Evolutionary conservation across 2,113 vertebrate species (phyloP).

Genomic region (Brevimyrus niger): DNA sequence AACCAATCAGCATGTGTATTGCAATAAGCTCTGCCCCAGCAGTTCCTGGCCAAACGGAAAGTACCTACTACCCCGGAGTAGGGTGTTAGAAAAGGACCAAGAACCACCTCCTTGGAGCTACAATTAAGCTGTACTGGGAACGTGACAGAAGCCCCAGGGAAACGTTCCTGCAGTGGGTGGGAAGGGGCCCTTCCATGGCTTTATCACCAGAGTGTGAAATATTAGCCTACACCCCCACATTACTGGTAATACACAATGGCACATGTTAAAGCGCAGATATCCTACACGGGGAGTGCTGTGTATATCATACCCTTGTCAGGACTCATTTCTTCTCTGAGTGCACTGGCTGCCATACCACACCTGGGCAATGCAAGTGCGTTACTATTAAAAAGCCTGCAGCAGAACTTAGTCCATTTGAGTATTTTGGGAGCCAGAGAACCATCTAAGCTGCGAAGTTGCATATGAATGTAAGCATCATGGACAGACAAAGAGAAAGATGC

Average conservation of each 20-base stretch:
- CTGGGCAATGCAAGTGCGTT: background rate
- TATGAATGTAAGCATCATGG: background rate
- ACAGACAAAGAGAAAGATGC: background rate
- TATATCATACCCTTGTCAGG: background rate
- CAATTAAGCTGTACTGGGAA: background rate
- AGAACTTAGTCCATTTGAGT: background rate
- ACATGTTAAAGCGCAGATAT: background rate
- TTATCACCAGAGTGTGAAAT: background rate
- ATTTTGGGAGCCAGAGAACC: background rate
- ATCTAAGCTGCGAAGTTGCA: background rate
- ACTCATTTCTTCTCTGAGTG: background rate
- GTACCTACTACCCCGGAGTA: background rate
- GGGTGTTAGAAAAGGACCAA: background rate
- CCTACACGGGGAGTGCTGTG: background rate
- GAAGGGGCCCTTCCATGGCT: background rate
- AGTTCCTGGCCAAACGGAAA: background rate
- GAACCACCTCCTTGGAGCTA: background rate
- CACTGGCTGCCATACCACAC: background rate
- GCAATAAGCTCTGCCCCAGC: background rate
- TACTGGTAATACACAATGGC: background rate
- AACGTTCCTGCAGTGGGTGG: background rate
- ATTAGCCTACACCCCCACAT: background rate
- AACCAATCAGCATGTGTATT: background rate
- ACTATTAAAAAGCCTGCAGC: background rate
- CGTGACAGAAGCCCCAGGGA: background rate